phyloP scores from a whole-genome alignment of 2,888 invertebrate species.

The Phaedon cochleariae region DNA sequence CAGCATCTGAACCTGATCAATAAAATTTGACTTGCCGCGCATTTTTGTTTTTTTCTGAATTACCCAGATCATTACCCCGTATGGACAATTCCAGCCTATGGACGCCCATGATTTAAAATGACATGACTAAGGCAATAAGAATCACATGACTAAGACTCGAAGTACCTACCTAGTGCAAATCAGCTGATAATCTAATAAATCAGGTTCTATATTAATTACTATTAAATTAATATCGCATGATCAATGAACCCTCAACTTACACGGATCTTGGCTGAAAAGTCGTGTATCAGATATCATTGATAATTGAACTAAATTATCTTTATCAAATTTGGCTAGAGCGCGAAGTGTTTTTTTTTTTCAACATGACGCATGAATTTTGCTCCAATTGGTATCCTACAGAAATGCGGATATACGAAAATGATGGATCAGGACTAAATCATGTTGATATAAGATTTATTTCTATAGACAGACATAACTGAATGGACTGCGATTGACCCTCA shows the following conservation, averaged over 20 bases:
- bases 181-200: no score
- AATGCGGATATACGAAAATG: background rate
- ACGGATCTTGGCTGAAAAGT: background rate
- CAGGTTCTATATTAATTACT: background rate
- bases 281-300: background rate
- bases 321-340: background rate
- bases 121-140: no score
- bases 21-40: no score
- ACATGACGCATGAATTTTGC: background rate
- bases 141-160: no score
- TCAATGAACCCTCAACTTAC: background rate
- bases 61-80: no score
- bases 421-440: background rate
- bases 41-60: no score
- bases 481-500: constrained; percentile 2
- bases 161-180: no score
- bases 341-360: background rate
- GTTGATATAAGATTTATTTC: background rate
- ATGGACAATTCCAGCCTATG: no score
- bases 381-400: background rate
- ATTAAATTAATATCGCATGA: background rate
- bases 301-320: background rate
- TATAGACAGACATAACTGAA: background rate
- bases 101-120: no score
- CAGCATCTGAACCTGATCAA: no score